Percentiles rank a stretch among this genome's conserved stretches.
Evolutionary conservation across 1,140 invertebrate genomes (phyloP).

Genomic region (Acromyrmex charruanus): DNA sequence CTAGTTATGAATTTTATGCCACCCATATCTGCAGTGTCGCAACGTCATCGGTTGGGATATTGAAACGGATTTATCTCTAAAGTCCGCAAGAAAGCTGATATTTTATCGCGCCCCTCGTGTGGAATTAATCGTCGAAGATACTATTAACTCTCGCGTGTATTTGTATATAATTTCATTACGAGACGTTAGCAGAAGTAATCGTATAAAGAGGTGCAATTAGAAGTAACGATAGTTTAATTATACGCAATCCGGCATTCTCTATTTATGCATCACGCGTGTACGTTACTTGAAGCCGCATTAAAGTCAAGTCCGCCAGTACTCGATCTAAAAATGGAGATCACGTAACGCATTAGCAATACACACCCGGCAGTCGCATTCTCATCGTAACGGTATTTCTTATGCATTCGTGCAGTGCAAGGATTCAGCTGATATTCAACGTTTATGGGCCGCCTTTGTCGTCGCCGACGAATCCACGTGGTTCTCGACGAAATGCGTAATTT

Average conservation of each 20-base stretch:
- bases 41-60: background rate
- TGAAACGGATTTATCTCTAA: background rate
- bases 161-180: constrained; percentile 12
- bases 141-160: background rate
- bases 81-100: background rate
- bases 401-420: background rate
- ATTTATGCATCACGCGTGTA: constrained; percentile 9
- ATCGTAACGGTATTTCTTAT: constrained; percentile 48
- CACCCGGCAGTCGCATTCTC: constrained; percentile 29
- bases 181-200: background rate
- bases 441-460: background rate
- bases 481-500: background rate
- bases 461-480: background rate
- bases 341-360: constrained; percentile 37
- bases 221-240: constrained; percentile 5
- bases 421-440: constrained; percentile 18
- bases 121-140: constrained; percentile 5
- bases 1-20: constrained; percentile 44
- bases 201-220: constrained; percentile 20
- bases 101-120: background rate
- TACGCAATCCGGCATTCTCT: background rate
- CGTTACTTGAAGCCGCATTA: background rate
- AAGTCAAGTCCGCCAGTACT: background rate
- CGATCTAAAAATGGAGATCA: constrained; percentile 59
- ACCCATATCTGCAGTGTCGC: background rate